Base-by-base conservation (phyloP, 2,113 vertebrate genomes). In the Psittacula cyanocephala region DNA sequence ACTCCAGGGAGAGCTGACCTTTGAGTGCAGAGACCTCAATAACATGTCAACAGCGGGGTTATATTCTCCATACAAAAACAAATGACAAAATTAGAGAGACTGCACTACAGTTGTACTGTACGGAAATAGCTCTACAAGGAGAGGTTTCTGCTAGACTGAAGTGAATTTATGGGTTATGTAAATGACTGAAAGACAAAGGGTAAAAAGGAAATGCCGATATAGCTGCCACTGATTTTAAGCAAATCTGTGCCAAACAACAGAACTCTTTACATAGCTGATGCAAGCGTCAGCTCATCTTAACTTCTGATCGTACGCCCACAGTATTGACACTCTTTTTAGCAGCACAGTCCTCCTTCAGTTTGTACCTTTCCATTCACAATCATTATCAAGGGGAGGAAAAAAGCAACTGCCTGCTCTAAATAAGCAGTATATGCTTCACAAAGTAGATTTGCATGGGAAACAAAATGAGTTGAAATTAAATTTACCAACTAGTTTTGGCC, bases 1-100 rank as follows among this genome's bases (percentile, higher is more conserved):
- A 80, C 86, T 90, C 80, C 60, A 69, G 77, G 60, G 89, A 72
- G 57, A 96, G 88, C 41, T 65, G 77, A 96, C 83, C 92, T 96
- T 82, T 91, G 65, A 84, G 52, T 70, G 55, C 39, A 93, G 55
- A 83, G 82, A 84, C 50, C 71, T 93, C 75, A 89, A 78, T 33
- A 74, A 46, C 89, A 52, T 6, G 13, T 91, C 78, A 96, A 85
- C 78, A 88, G 72, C 72, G 44, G n/a, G 65, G 86, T 77, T 91
- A 86, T 31, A 85, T 85, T 89, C 93, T 92, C 87, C 81, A 74
- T 71, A 85, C 9, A 74, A 76, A 83, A 90, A 91, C 0, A 1
- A 94, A 94, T 70, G 22, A 94, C 62, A 89, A 94, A 94, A 92
- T 90, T 74, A 43, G 69, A 57, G 33, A 81, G 52, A 93, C 28